Evolutionary conservation across 2,888 invertebrate genomes (phyloP), one percentile per base, ranked within the genome.

Genomic region (Lacanobia wlatinum): DNA sequence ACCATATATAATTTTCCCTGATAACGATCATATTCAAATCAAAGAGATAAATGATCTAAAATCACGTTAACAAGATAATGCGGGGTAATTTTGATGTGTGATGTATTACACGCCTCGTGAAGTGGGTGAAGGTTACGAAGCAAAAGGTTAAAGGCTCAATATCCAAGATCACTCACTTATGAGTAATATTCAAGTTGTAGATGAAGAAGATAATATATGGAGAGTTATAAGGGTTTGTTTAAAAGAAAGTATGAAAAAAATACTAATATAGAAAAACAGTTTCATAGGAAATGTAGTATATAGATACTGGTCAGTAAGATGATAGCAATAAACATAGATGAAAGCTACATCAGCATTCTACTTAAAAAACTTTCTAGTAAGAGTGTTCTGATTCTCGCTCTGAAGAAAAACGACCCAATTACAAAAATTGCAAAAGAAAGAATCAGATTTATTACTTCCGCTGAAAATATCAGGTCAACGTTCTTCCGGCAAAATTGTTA

Each of bases 31-130:
- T 79, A 84, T 77, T 78, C 77, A 84, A 82, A 86, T 81, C 75
- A 73, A 64, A 68, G 46, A 82, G 80, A 80, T 83, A 85, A 86
- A 81, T 80, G 83, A 83, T 81, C 75, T 66, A 55, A 83, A 82
- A 75, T 74, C 76, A 78, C 58, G 80, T 69, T 83, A 85, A 88
- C 84, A 84, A 85, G 82, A 84, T 84, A 88, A 86, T 87, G 64
- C 75, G 53, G 78, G 77, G 84, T 84, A 87, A 87, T 88, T 88
- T 87, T 75, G 81, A 82, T 82, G 82, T 77, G 78, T 86, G 85
- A 82, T 87, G 80, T 79, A 85, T 84, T 77, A 78, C 76, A 74
- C 76, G 73, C 66, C 63, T 80, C 69, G 70, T 70, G 73, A 87
- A 82, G 76, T 88, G 73, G 88, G 87, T 78, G 86, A 88, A 87